Percentiles rank a stretch among this genome's conserved stretches.
Conservation (phyloP, 2,888 invertebrate species). For the Ochropleura leucogaster region DNA sequence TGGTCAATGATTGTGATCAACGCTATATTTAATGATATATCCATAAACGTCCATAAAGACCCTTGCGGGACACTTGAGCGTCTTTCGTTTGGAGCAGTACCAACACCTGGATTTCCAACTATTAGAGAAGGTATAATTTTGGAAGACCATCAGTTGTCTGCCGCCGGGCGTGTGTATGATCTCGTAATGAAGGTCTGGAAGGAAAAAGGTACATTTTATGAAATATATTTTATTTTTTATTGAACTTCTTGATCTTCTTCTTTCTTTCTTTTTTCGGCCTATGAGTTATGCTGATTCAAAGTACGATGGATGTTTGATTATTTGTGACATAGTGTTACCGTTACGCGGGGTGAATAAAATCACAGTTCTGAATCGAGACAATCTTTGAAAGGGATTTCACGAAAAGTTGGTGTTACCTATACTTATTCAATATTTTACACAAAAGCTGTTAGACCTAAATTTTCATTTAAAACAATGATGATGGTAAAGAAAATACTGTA, state of each 20-base stretch:
- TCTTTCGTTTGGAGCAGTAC: slow-evolving; percentile 74
- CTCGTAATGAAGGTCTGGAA: slow-evolving; percentile 51
- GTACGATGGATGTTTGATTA: not conserved
- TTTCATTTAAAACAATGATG: not conserved
- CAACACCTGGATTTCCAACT: slow-evolving; percentile 71
- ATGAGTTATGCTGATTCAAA: not conserved
- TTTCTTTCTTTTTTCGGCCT: not conserved
- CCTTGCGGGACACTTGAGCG: slow-evolving; percentile 68
- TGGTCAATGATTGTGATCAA: slow-evolving; percentile 66
- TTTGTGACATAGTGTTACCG: not conserved
- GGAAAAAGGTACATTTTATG: not conserved
- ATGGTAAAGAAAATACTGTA: not conserved
- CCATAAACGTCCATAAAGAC: slow-evolving; percentile 67
- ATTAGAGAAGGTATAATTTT: slow-evolving; percentile 71
- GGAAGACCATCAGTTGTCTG: slow-evolving; percentile 67
- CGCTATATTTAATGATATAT: slow-evolving; percentile 64
- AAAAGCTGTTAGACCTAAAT: not conserved
- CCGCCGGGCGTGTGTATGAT: slow-evolving; percentile 38
- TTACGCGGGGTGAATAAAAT: not conserved
- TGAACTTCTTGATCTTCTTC: not conserved
- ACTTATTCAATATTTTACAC: not conserved
- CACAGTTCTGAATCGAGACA: not conserved
- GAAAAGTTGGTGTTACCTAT: not conserved
- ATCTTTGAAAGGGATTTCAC: not conserved
- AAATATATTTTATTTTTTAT: not conserved